Conservation (phyloP, 2,888 invertebrate species). For the Unio pictorum region DNA sequence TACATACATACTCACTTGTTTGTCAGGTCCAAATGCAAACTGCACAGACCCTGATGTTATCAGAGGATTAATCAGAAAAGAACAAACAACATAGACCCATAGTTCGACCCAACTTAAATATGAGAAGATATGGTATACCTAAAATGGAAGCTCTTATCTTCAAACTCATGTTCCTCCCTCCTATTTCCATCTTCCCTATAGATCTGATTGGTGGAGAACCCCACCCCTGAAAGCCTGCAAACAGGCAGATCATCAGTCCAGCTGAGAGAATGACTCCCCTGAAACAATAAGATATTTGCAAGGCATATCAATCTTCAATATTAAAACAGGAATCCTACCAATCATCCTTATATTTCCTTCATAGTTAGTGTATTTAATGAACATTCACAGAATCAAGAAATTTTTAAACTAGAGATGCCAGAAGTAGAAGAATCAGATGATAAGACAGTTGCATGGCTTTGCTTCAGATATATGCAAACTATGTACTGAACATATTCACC, state of each 20-base stretch:
- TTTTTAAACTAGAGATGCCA: too few relatives aligned
- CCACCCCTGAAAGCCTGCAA: constrained; percentile 86
- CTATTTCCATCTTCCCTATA: constrained; percentile 82
- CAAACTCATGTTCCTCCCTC: constrained; percentile 80
- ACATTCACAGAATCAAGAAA: too few relatives aligned
- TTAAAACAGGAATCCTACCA: background rate
- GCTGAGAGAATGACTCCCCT: constrained; percentile 68
- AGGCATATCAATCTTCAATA: background rate
- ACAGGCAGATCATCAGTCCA: constrained; percentile 93
- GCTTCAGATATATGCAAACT: too few relatives aligned
- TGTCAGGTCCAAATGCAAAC: too few relatives aligned
- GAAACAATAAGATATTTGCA: constrained; percentile 6
- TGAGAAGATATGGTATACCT: constrained; percentile 59
- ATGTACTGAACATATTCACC: too few relatives aligned
- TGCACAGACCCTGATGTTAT: too few relatives aligned
- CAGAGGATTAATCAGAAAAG: too few relatives aligned
- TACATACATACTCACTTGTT: too few relatives aligned
- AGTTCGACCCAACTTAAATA: too few relatives aligned
- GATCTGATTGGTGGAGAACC: constrained; percentile 83
- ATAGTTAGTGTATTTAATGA: background rate
- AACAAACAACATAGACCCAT: too few relatives aligned
- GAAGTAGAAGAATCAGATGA: too few relatives aligned
- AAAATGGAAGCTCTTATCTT: constrained; percentile 87
- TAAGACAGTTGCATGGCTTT: too few relatives aligned
- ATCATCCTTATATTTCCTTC: background rate